These are phyloP conservation scores for Odontomyia ornata DNA, from an alignment of 2,888 invertebrate species.

Conservation along the genomic window DNA sequence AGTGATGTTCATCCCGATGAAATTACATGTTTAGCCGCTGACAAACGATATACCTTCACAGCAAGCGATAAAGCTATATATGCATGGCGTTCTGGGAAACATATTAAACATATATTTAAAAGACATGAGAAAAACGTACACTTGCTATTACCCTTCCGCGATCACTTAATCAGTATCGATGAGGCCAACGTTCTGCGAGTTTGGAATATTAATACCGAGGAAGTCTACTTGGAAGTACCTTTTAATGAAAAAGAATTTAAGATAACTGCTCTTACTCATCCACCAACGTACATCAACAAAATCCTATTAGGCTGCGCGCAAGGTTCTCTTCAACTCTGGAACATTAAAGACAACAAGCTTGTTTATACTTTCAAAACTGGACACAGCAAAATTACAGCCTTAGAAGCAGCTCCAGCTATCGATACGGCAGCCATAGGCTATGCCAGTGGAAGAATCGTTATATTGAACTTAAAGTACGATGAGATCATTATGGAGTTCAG, in stretches of 20 bases:
- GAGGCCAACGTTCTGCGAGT: conserved; percentile 78
- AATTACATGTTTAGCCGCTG: conserved; percentile 80
- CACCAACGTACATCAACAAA: conserved; percentile 94
- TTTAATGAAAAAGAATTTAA: conserved; percentile 77
- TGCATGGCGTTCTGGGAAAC: conserved; percentile 89
- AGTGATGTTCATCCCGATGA: conserved; percentile 82
- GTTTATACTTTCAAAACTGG: conserved; percentile 82
- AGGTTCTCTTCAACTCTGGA: conserved; percentile 89
- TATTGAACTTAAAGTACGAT: conserved; percentile 89
- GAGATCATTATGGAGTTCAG: conserved; percentile 82
- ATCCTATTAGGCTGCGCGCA: conserved; percentile 86
- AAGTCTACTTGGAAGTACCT: conserved; percentile 72
- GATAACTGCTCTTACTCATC: conserved; percentile 87
- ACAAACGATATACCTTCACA: conserved; percentile 80
- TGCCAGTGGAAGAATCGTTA: conserved; percentile 79
- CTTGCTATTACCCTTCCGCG: conserved; percentile 83
- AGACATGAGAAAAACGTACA: conserved; percentile 80
- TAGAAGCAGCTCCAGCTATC: conserved; percentile 90
- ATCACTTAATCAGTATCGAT: conserved; percentile 88
- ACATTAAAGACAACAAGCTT: conserved; percentile 79
- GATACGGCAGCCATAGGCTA: conserved; percentile 93
- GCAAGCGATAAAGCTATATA: conserved; percentile 79
- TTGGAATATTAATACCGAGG: conserved; percentile 84
- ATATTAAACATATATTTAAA: conserved; percentile 80
- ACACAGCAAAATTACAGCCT: conserved; percentile 73